These are phyloP conservation scores for Synchiropus splendidus DNA, from an alignment of 2,113 vertebrate species.

Conservation along the genomic window DNA sequence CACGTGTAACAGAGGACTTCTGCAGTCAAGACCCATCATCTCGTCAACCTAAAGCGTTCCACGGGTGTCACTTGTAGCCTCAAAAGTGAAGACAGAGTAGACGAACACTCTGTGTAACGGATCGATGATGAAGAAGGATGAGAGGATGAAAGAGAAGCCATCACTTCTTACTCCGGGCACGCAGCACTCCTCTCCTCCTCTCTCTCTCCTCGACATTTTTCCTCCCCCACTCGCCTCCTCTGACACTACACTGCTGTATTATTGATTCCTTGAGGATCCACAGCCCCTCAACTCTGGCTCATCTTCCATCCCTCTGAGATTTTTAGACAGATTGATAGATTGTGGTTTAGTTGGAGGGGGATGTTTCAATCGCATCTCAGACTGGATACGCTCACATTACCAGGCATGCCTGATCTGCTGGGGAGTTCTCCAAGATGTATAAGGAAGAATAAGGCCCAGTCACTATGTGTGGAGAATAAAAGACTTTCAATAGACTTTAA, in stretches of 20 bases:
- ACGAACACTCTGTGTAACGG: not conserved
- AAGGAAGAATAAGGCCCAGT: too few relatives aligned
- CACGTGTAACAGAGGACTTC: too few relatives aligned
- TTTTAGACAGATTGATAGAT: slow-evolving; percentile 30
- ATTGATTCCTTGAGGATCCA: slow-evolving; percentile 47
- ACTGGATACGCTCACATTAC: slow-evolving; percentile 8
- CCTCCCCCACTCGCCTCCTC: not conserved
- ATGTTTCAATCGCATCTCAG: too few relatives aligned
- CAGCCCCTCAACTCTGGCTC: slow-evolving; percentile 30
- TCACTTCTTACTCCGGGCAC: slow-evolving; percentile 40
- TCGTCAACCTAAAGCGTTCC: too few relatives aligned
- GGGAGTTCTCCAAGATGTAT: too few relatives aligned
- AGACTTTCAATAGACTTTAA: too few relatives aligned
- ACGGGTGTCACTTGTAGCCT: not conserved
- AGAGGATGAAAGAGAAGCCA: slow-evolving; percentile 27
- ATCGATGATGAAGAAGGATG: not conserved
- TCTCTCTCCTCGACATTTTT: slow-evolving; percentile 6
- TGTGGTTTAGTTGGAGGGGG: slow-evolving; percentile 9
- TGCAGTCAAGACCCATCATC: too few relatives aligned
- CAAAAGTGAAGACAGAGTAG: not conserved
- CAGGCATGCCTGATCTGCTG: slow-evolving; percentile 2
- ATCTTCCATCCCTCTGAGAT: slow-evolving; percentile 40
- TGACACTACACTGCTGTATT: slow-evolving; percentile 39
- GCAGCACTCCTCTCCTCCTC: slow-evolving; percentile 18
- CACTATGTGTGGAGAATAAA: not conserved